Percentiles rank a stretch among this genome's conserved stretches.
Evolutionary conservation across 2,797 vertebrate genomes (phyloP).

Genomic region (Sciurus carolinensis): DNA sequence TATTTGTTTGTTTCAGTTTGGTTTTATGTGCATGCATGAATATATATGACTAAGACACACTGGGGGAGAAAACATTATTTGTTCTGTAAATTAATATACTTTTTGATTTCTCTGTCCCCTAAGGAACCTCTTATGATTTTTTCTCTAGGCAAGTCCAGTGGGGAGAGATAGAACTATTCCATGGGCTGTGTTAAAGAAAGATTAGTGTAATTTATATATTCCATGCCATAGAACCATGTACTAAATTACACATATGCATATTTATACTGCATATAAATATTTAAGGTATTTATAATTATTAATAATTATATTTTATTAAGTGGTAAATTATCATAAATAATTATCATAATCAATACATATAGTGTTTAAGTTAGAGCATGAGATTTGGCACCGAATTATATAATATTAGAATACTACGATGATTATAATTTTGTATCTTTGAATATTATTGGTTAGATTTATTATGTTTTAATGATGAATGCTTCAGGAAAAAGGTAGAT

Average conservation of each 20-base stretch:
- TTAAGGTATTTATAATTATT: neutral
- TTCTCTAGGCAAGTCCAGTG: neutral
- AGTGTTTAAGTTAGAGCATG: neutral
- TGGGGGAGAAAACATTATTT: neutral
- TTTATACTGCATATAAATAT: neutral
- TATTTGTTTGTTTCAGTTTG: neutral
- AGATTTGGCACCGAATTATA: neutral
- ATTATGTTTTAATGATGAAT: slow-evolving; percentile 31
- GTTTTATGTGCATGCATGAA: neutral
- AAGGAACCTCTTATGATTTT: neutral
- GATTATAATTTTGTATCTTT: neutral
- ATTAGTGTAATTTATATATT: neutral
- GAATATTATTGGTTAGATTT: neutral
- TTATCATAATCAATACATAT: neutral
- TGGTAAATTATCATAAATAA: neutral
- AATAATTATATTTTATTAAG: neutral
- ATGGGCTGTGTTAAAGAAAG: neutral
- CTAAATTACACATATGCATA: neutral
- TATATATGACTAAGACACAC: neutral
- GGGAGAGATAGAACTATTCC: neutral
- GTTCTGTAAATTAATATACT: no score
- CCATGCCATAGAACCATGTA: neutral
- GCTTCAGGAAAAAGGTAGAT: neutral
- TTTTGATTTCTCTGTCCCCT: no score
- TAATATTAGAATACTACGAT: slow-evolving; percentile 2